Evolutionary conservation across 2,797 vertebrate genomes (phyloP).

Genomic region (Danio aesculapii): DNA sequence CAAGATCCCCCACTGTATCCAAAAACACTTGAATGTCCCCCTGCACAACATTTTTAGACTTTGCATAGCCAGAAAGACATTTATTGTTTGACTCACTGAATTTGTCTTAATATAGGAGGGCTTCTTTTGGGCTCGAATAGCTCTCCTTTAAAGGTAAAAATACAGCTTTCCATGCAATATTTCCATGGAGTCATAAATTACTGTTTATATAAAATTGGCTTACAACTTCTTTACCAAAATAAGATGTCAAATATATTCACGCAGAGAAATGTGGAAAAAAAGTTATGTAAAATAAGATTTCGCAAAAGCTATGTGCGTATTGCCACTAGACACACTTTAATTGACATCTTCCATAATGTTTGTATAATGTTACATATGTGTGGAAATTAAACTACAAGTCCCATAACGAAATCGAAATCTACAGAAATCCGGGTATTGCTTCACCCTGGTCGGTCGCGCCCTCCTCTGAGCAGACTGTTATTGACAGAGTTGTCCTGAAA

Average conservation of each 20-base stretch:
- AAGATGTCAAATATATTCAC: neutral
- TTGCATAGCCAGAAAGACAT: too few species aligned
- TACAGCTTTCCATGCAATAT: neutral
- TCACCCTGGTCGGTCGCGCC: constrained; percentile 46
- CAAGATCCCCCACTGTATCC: too few species aligned
- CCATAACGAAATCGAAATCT: neutral
- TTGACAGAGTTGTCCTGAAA: constrained; percentile 40
- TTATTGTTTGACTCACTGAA: too few species aligned
- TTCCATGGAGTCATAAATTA: neutral
- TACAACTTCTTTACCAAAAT: neutral
- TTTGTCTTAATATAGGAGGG: too few species aligned
- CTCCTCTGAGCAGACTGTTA: constrained; percentile 20
- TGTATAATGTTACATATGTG: neutral
- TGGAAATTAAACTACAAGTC: constrained; percentile 38
- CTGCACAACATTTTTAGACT: too few species aligned
- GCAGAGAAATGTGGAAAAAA: neutral
- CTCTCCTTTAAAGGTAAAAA: neutral
- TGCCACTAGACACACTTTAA: neutral
- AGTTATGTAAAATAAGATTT: neutral
- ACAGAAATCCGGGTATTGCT: constrained; percentile 45
- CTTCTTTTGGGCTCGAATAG: too few species aligned
- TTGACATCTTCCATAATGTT: neutral
- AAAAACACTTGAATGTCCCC: too few species aligned
- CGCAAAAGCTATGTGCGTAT: neutral
- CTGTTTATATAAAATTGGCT: neutral